Percentiles rank a stretch among this genome's conserved stretches.
Conservation (phyloP, 2,113 vertebrate species). For the Dermatemys mawii region DNA sequence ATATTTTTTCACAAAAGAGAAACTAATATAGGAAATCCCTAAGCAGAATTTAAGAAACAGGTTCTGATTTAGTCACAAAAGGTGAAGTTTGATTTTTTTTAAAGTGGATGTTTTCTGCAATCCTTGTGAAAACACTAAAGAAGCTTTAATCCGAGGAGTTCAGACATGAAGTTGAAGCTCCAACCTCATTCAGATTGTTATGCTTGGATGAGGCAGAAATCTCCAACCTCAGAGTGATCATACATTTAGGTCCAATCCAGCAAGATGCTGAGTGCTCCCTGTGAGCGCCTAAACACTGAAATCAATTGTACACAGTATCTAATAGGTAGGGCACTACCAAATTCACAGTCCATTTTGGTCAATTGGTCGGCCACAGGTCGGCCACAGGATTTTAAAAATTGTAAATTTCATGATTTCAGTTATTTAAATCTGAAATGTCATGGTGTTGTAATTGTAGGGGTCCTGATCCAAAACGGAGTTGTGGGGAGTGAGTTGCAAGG, state of each 20-base stretch:
- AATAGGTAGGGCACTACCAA: too few species aligned
- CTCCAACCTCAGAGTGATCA: background rate
- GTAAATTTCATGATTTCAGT: too few species aligned
- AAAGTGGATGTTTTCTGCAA: background rate
- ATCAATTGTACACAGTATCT: background rate
- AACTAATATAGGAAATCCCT: too few species aligned
- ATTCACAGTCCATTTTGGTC: too few species aligned
- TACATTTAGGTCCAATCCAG: fast-evolving
- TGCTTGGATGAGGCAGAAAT: background rate
- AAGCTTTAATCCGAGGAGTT: background rate
- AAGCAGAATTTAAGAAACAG: too few species aligned
- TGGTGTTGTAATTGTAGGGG: too few species aligned
- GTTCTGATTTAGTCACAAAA: background rate
- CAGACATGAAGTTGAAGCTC: background rate
- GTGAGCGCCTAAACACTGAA: background rate
- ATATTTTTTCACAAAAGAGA: background rate
- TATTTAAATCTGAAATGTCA: too few species aligned
- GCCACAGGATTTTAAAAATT: too few species aligned
- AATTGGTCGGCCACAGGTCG: too few species aligned
- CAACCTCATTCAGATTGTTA: background rate
- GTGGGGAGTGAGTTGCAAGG: too few species aligned
- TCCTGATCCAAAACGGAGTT: too few species aligned
- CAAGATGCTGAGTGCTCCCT: fast-evolving
- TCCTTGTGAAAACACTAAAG: background rate
- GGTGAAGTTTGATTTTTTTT: fast-evolving